Base-by-base conservation (phyloP, 2,113 vertebrate species). In the Regulus satrapa region DNA sequence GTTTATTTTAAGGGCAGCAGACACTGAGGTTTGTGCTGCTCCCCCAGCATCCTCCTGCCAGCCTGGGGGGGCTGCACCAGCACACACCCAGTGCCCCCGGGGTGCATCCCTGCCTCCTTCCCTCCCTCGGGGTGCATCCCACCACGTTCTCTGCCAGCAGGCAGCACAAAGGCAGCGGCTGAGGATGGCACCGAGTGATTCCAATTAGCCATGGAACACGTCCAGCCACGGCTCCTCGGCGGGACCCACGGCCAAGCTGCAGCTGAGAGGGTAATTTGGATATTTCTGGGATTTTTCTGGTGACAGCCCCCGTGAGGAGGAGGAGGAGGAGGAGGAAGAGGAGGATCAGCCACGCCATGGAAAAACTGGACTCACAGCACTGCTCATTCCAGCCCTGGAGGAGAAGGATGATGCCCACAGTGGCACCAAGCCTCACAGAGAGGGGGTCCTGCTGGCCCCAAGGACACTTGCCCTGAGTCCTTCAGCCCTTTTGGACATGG, bases 281-380 rank as follows among this genome's bases (percentile, higher is more conserved):
- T 32, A 12, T 52, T 69, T 26, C 85, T 46, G 45, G 18, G 32
- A 23, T 31, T 31, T 45, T 62, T 45, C 76, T 7, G 6, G 21
- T 7, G 7, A 15, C 12, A 24, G 17, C 11, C 31, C 48, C 52
- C 3, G 32, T 0, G 2, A 86, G 45, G 24, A 73, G 34, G 26
- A 32, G 40, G 28, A 45, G 17, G 43, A n/a, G n/a, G n/a, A n/a
- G n/a, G n/a, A n/a, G n/a, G n/a, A n/a, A n/a, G n/a, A 77, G 26
- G 49, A 43, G 19, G 58, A 77, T 18, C 6, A 64, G 55, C 38
- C 4, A 0, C 1, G 18, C 32, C 20, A 41, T 8, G 46, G 71
- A 52, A 85, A 29, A n/a, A 9, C 28, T 0, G 0, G 4, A 6
- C 18, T 16, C 1, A 0, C 8, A 32, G 61, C 21, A 58, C 0